A percentile compares a stretch with the other conserved stretches of the same genome.
phyloP scores from a whole-genome alignment of 2,888 invertebrate genomes.

The Tanypteryx hageni region DNA sequence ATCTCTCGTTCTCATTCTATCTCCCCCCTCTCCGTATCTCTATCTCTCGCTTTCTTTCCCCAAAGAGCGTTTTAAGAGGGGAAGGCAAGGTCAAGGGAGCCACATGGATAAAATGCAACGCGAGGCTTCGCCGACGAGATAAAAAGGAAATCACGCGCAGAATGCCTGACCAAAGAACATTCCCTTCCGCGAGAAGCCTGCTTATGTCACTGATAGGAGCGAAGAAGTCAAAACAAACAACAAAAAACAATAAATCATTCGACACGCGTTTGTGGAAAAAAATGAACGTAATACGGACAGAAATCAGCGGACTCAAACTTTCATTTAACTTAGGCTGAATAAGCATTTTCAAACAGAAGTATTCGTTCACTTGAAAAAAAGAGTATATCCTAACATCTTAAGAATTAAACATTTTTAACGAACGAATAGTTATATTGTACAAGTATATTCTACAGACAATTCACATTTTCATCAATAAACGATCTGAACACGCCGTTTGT shows the following conservation, averaged over 20 bases:
- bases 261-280: background rate
- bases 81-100: slow-evolving; percentile 13
- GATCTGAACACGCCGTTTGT: too few relatives aligned
- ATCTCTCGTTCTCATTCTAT: background rate
- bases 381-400: too few relatives aligned
- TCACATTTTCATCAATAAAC: too few relatives aligned
- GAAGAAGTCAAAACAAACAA: background rate
- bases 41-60: background rate
- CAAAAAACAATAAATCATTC: background rate
- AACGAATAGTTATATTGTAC: too few relatives aligned
- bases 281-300: too few relatives aligned
- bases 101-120: background rate
- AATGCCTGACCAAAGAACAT: background rate
- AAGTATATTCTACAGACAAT: too few relatives aligned
- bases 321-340: too few relatives aligned
- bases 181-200: background rate
- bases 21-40: background rate
- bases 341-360: too few relatives aligned
- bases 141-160: background rate
- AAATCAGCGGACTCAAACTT: too few relatives aligned
- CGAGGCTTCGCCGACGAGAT: background rate
- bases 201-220: slow-evolving; percentile 9
- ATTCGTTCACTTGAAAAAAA: too few relatives aligned
- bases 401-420: too few relatives aligned
- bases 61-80: background rate